A percentile compares a stretch with the other conserved stretches of the same genome.
phyloP scores from a whole-genome alignment of 2,113 vertebrate genomes.

The Onychorhynchus coronatus region DNA sequence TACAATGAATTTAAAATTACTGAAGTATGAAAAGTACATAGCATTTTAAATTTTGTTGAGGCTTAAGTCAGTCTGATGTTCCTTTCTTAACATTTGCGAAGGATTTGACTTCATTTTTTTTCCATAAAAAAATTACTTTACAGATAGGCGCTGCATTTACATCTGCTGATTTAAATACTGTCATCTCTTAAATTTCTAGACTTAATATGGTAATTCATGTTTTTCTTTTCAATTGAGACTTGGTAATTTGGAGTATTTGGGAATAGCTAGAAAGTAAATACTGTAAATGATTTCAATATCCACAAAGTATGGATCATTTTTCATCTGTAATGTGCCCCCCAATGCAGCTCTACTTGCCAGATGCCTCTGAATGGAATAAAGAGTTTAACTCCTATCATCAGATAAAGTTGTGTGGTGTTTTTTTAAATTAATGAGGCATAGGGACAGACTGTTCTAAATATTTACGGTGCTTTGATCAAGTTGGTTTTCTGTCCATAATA shows the following conservation, averaged over 20 bases:
- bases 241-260: constrained; percentile 84
- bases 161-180: constrained; percentile 83
- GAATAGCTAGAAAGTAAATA: constrained; percentile 79
- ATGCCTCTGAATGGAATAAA: constrained; percentile 96
- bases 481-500: neutral
- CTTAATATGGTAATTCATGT: constrained; percentile 86
- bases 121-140: constrained; percentile 74
- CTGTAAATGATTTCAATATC: constrained; percentile 80
- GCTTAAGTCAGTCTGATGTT: constrained; percentile 72
- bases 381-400: constrained; percentile 77
- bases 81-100: constrained; percentile 74
- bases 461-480: neutral
- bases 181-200: constrained; percentile 85
- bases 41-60: constrained; percentile 83
- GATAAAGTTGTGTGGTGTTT: constrained; percentile 27
- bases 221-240: constrained; percentile 82
- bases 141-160: constrained; percentile 83
- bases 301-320: constrained; percentile 77
- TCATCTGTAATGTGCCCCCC: constrained; percentile 87
- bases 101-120: constrained; percentile 69
- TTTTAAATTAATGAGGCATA: neutral
- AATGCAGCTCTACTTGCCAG: constrained; percentile 95
- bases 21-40: constrained; percentile 77
- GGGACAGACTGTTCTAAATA: neutral
- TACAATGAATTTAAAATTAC: constrained; percentile 80